Evolutionary conservation across 2,888 invertebrate species (phyloP), one percentile per base, ranked within the genome.

Genomic region (Pammene fasciana): DNA sequence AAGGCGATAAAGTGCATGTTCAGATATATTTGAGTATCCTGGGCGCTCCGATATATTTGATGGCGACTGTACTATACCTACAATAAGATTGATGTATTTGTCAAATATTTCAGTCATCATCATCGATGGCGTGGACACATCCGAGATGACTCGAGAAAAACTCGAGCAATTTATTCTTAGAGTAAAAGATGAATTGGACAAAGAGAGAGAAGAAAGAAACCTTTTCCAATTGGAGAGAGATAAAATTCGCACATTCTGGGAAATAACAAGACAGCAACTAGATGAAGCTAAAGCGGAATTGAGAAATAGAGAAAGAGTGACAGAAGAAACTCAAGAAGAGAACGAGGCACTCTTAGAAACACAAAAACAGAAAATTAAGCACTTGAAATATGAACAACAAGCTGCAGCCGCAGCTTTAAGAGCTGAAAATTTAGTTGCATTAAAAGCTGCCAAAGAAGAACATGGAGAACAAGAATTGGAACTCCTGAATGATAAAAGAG

Each of bases 221-320:
- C 99, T 96, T 85, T 99, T 98, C 80, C 99, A 99, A 88, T 87
- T 99, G 78, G 99, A 99, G 90, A 94, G 99, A 76, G 99, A 99
- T 85, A 98, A 98, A 89, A 94, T 99, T 14, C 94, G 97, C 75
- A 97, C 97, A 5, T 98, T 98, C 85, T 99, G 99, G 99, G 98
- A 99, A 88, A 98, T 99, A 66, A 97, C 98, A 0, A 94, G 97
- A 75, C 95, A 96, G 77, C 97, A 99, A 82, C 89, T 98, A 52
- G 97, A 98, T 80, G 97, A 98, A 90, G 95, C 95, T 11, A 95
- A 95, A 82, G 96, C 97, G 6, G 93, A 94, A 78, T 82, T 96
- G 13, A 91, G 95, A 92, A 92, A 94, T 18, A 90, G 88, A 74
- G 93, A 98, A 82, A 93, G 97, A 75, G 97, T 97, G 75, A 96